These are phyloP conservation scores for Thamnophis elegans DNA, from an alignment of 2,797 vertebrate species.

Conservation along the genomic window DNA sequence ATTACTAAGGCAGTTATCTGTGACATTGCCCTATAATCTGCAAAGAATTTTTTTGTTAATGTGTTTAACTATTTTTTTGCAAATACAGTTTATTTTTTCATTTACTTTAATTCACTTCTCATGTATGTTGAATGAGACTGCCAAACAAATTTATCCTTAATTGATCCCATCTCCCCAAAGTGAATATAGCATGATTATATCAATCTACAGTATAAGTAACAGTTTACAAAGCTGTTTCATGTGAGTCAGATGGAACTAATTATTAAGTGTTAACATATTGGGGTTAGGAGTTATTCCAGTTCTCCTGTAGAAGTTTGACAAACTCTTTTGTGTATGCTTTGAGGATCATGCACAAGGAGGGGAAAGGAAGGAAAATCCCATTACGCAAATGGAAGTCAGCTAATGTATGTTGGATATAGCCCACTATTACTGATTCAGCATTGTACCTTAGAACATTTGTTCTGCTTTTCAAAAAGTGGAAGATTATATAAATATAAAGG, in stretches of 20 bases:
- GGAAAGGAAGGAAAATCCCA: background rate
- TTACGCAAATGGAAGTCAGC: background rate
- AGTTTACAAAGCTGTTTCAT: background rate
- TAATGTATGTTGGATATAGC: background rate
- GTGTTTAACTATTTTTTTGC: constrained; percentile 8
- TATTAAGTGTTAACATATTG: background rate
- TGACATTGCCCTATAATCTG: background rate
- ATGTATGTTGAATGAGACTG: constrained; percentile 9
- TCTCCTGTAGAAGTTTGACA: background rate
- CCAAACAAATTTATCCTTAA: constrained; percentile 11
- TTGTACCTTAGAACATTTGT: background rate
- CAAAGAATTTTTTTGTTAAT: background rate
- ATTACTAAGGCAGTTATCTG: background rate
- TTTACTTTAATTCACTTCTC: constrained; percentile 8
- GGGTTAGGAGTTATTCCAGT: background rate
- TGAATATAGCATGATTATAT: background rate
- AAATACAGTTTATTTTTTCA: background rate
- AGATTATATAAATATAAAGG: background rate
- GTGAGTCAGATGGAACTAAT: background rate
- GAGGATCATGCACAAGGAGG: background rate
- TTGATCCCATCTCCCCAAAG: constrained; percentile 1
- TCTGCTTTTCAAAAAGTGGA: background rate
- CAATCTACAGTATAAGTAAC: background rate
- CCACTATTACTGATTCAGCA: background rate
- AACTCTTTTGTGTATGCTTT: background rate